These are phyloP conservation scores for Triplophysa yarkandensis DNA, from an alignment of 2,797 vertebrate species.

Conservation along the genomic window DNA sequence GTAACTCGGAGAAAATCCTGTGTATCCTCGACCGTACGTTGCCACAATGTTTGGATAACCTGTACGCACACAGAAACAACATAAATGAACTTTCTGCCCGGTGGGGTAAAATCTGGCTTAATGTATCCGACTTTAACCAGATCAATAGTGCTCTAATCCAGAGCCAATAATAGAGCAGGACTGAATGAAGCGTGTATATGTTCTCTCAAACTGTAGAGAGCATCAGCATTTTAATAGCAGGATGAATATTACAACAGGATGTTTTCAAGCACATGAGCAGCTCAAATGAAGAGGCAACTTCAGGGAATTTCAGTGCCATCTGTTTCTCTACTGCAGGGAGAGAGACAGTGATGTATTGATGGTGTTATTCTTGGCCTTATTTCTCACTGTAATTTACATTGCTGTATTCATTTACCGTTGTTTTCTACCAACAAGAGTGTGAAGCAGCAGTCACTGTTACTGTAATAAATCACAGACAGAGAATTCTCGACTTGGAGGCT, in stretches of 20 bases:
- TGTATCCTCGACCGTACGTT: slow-evolving; percentile 96
- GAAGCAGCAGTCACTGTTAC: slow-evolving; percentile 24
- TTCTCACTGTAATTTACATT: slow-evolving; percentile 38
- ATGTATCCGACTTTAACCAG: neutral
- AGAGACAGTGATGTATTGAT: neutral
- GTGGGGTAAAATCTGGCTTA: neutral
- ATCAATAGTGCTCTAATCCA: slow-evolving; percentile 27
- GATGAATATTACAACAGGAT: slow-evolving; percentile 31
- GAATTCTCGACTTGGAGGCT: slow-evolving; percentile 6
- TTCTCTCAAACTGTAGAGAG: slow-evolving; percentile 15
- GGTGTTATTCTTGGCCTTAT: slow-evolving; percentile 56
- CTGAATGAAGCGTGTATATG: neutral
- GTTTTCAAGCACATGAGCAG: slow-evolving; percentile 45
- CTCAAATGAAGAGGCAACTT: slow-evolving; percentile 44
- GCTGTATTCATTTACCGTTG: slow-evolving; percentile 49
- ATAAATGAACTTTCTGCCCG: neutral
- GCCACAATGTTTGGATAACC: slow-evolving; percentile 99
- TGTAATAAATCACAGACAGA: slow-evolving; percentile 23
- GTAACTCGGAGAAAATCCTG: slow-evolving; percentile 98
- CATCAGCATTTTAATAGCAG: slow-evolving; percentile 14
- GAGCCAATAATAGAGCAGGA: too few relatives aligned
- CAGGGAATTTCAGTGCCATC: slow-evolving; percentile 55
- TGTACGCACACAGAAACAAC: slow-evolving; percentile 58
- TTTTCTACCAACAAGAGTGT: slow-evolving; percentile 31
- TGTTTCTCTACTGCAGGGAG: slow-evolving; percentile 34